Base-by-base conservation (phyloP, 2,888 invertebrate species). In the Dioctria rufipes region DNA sequence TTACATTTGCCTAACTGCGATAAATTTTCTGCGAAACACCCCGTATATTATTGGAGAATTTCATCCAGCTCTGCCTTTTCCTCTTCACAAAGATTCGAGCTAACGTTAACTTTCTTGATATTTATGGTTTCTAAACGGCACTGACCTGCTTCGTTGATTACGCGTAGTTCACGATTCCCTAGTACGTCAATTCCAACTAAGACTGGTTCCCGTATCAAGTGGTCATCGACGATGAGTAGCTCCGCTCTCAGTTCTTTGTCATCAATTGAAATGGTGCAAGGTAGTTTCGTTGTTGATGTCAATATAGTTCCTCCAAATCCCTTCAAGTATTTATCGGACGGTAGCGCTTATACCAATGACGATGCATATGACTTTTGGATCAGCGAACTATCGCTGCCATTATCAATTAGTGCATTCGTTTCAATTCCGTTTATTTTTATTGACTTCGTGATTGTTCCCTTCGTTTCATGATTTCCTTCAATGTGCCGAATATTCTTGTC, bases 351-450 rank as follows among this genome's bases (percentile, higher is more conserved):
- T n/a, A n/a, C 40, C n/a, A 66, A 43, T 3, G 5, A 11, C n/a
- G 6, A 9, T 11, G 66, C 40, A 42, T 4, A n/a, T 4, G 42
- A 13, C 3, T 40, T 3, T 11, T 11, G 9, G 11, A 66, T 66
- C 3, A 66, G 66, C 4, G 66, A 42, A 13, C 43, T 13, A 5
- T 66, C 42, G 42, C 43, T 66, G 3, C 66, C 66, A 66, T 4
- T 66, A 43, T 66, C 66, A 5, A 66, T 42, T 8, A 66, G 42
- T n/a, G 66, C 66, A 66, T 40, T 6, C 3, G 25, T 25, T n/a
- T 43, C 11, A 6, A 4, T 11, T 3, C n/a, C 42, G 8, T 66
- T 43, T 3, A 66, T n/a, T 3, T 4, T n/a, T 42, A 66, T 66
- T 6, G 3, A 3, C 25, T 66, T 66, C 25, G 13, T n/a, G 3